Percentiles rank a stretch among this genome's conserved stretches.
Evolutionary conservation across 2,113 vertebrate genomes (phyloP).

Genomic region (Psilopsiagon aurifrons): DNA sequence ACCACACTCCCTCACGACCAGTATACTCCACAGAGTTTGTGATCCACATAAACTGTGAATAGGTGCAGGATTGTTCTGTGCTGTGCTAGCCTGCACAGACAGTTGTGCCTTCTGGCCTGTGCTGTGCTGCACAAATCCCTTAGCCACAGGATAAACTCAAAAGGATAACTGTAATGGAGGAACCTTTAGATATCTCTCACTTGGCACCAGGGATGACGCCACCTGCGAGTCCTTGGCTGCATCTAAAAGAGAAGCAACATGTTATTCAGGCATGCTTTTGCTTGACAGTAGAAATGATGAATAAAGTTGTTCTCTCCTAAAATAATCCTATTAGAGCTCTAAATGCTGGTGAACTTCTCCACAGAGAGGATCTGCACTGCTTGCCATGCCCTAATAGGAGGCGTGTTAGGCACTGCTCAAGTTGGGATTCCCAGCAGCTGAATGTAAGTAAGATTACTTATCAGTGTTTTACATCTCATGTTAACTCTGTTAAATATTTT

Average conservation of each 20-base stretch:
- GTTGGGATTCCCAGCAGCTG: neutral
- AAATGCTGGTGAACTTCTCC: neutral
- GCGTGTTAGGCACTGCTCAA: neutral
- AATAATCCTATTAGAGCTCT: neutral
- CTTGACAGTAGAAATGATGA: neutral
- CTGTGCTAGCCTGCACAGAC: neutral
- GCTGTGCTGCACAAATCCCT: no score
- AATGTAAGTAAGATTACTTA: neutral
- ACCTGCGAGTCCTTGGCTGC: neutral
- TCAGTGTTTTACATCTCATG: neutral
- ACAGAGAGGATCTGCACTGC: fast-evolving
- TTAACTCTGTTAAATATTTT: neutral
- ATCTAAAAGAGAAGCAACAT: neutral
- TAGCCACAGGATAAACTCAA: neutral
- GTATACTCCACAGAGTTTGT: neutral
- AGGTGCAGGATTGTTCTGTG: neutral
- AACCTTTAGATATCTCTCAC: neutral
- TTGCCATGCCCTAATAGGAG: neutral
- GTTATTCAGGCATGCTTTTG: neutral
- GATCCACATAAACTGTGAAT: neutral
- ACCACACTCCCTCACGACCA: neutral
- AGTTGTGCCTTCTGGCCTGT: neutral
- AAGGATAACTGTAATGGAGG: neutral
- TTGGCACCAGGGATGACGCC: neutral
- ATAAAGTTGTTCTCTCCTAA: neutral